These are phyloP conservation scores for Crenichthys baileyi DNA, from an alignment of 2,797 vertebrate species.

Conservation along the genomic window DNA sequence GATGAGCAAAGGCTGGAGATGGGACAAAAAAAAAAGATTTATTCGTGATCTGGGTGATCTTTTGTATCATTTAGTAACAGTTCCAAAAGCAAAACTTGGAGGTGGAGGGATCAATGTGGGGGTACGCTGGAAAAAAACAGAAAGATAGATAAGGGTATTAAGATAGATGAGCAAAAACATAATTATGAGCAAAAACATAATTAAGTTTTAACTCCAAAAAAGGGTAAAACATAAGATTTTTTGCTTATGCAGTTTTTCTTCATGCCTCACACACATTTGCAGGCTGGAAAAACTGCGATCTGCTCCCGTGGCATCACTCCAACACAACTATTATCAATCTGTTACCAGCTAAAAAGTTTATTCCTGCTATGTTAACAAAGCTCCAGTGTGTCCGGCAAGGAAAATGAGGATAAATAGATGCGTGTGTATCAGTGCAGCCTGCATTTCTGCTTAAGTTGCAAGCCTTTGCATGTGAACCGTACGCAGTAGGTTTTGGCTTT, in stretches of 20 bases:
- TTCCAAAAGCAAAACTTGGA: neutral
- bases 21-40: conserved; percentile 24
- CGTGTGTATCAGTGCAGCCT: conserved; percentile 2
- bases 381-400: conserved; percentile 9
- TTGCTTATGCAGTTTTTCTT: neutral
- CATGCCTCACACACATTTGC: neutral
- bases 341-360: conserved; percentile 20
- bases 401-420: conserved; percentile 32
- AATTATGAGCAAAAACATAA: conserved; percentile 11
- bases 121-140: neutral
- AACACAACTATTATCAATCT: conserved; percentile 32
- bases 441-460: conserved; percentile 23
- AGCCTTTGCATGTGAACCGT: conserved; percentile 16
- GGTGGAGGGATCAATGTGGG: neutral
- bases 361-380: conserved; percentile 44
- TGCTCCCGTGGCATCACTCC: conserved; percentile 24
- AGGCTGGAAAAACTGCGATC: conserved; percentile 2
- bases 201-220: conserved; percentile 6
- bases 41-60: conserved; percentile 20
- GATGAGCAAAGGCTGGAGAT: conserved; percentile 32
- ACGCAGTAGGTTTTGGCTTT: conserved; percentile 38
- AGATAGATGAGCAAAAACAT: neutral
- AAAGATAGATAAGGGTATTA: neutral
- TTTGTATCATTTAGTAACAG: conserved; percentile 16
- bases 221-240: conserved; percentile 3